Evolutionary conservation across 1,140 invertebrate species (phyloP).

Genomic region (Aporrectodea caliginosa): DNA sequence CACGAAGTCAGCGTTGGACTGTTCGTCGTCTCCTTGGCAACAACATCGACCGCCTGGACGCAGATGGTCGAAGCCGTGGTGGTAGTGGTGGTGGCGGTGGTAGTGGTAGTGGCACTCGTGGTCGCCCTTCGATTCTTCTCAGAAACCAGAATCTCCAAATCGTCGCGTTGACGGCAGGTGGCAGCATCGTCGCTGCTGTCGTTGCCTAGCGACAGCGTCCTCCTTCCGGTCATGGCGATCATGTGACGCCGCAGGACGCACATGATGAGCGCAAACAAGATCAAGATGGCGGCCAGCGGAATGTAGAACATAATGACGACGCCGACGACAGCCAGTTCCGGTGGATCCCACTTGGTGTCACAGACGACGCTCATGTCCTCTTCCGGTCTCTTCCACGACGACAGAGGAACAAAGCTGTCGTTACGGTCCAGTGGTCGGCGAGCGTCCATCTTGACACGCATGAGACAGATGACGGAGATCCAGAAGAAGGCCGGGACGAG

Average conservation of each 20-base stretch:
- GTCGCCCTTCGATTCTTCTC: too few relatives aligned
- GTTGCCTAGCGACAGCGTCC: background rate
- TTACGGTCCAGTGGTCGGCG: background rate
- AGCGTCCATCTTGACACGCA: background rate
- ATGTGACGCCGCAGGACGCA: background rate
- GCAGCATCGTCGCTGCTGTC: background rate
- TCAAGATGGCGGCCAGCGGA: slow-evolving; percentile 4
- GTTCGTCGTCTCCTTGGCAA: background rate
- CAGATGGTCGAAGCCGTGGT: background rate
- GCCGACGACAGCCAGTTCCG: background rate
- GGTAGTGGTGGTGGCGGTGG: background rate
- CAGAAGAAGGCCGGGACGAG: slow-evolving; percentile 12
- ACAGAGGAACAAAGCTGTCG: background rate
- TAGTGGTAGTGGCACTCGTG: too few relatives aligned
- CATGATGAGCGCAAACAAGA: slow-evolving; percentile 11
- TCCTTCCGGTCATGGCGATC: background rate
- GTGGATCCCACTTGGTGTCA: background rate
- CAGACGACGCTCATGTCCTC: background rate
- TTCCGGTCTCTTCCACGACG: background rate
- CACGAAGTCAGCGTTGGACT: background rate
- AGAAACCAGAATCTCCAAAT: too few relatives aligned
- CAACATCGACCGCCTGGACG: background rate
- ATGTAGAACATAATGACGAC: slow-evolving; percentile 8
- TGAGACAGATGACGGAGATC: background rate
- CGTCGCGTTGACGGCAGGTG: too few relatives aligned